Evolutionary conservation across 1,140 invertebrate species (phyloP), one percentile per base, ranked within the genome.

Genomic region (Camponotus vicinus): DNA sequence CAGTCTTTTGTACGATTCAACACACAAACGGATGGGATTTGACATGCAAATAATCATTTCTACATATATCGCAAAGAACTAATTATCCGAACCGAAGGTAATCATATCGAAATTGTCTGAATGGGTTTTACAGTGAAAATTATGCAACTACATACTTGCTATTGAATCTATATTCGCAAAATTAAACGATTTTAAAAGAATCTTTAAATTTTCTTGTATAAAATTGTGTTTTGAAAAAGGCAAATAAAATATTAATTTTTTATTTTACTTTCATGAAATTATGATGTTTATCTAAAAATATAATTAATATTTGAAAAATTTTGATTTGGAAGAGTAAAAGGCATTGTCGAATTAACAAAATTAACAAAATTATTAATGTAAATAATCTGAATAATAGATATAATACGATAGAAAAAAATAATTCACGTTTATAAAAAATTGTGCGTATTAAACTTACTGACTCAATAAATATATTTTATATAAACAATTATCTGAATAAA

Each of bases 1-100:
- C 15, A 6, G 52, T 18, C 77, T 82, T 82, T 82, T 71, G 67
- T 57, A 40, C 67, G 18, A 71, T 82, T 71, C 34, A 59, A 71
- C 9, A 32, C 9, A 32, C 37, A 63, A 57, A 57, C n/a, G 21
- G 3, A 7, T 64, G 27, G 40, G 3, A 45, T 64, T 73, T 59
- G 52, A 71, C 67, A 71, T 34, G 34, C 69, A 59, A 61, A 57
- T 71, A 59, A 59, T 69, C n/a, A 69, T 69, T 79, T 79, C 34
- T 21, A 64, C 75, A 27, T 63, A 45, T 79, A 79, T 79, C 63
- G n/a, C 15, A 32, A 79, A 67, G 77, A 37, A 32, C 15, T 79
- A 82, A 82, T 71, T 80, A 71, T 71, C 7, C 34, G 21, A 82
- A 71, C 27, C 2, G 67, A 71, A 59, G 37, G 1, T 71, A 34